Evolutionary conservation across 2,113 vertebrate species (phyloP).

Genomic region (Athene cunicularia): DNA sequence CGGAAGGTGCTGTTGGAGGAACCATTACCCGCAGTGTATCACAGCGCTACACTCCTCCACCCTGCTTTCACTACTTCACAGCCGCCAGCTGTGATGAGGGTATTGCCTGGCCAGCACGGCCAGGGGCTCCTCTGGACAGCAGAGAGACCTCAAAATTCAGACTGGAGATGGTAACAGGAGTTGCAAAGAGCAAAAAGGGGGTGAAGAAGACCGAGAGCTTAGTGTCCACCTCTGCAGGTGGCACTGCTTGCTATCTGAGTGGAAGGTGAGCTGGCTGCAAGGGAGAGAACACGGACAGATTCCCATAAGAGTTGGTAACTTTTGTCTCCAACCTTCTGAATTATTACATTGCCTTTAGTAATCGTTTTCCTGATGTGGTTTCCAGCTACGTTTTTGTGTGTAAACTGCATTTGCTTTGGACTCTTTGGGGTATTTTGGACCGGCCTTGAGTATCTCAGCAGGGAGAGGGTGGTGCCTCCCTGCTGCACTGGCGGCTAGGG

Average conservation of each 20-base stretch:
- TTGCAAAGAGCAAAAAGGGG: background rate
- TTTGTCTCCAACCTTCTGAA: background rate
- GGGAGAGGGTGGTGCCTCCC: background rate
- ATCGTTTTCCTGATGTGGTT: background rate
- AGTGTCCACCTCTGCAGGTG: background rate
- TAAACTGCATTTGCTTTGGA: background rate
- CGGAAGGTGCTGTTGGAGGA: background rate
- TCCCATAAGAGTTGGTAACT: background rate
- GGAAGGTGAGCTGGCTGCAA: background rate
- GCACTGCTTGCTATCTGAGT: background rate
- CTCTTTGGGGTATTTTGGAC: background rate
- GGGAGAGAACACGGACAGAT: background rate
- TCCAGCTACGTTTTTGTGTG: background rate
- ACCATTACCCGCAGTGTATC: background rate
- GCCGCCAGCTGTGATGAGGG: background rate
- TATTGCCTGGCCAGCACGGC: background rate
- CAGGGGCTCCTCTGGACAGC: background rate
- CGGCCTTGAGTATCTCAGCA: background rate
- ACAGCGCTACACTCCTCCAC: background rate
- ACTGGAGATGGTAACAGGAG: background rate
- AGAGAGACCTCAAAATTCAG: background rate
- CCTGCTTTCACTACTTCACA: background rate
- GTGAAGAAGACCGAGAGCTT: no score
- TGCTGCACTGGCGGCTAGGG: fast-evolving
- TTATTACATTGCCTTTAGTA: background rate